These are phyloP conservation scores for Stigmatopora nigra DNA, from an alignment of 2,113 vertebrate genomes.

Conservation along the genomic window DNA sequence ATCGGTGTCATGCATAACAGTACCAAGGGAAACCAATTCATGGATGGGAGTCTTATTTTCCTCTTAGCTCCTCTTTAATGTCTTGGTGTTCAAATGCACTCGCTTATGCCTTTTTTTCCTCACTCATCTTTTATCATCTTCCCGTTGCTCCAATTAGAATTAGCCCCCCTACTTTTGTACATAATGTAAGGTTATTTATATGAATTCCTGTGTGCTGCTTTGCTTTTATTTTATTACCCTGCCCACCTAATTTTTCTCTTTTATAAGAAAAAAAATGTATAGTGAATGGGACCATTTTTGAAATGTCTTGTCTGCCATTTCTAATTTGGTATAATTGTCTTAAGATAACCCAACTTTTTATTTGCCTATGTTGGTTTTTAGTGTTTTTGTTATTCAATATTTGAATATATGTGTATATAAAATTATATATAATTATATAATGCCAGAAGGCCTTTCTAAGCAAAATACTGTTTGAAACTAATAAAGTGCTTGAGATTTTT, in stretches of 20 bases:
- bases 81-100: constrained; percentile 17
- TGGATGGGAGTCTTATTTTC: neutral
- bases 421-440: constrained; percentile 78
- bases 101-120: constrained; percentile 16
- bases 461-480: constrained; percentile 72
- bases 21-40: neutral
- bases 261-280: constrained; percentile 44
- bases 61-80: constrained; percentile 6
- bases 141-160: constrained; percentile 13
- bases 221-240: constrained; percentile 51
- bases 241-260: neutral
- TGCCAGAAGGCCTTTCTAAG: constrained; percentile 72
- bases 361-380: constrained; percentile 63
- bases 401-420: constrained; percentile 73
- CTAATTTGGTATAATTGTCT: constrained; percentile 65
- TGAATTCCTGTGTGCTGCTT: constrained; percentile 62
- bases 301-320: constrained; percentile 61
- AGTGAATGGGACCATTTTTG: constrained; percentile 73
- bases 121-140: constrained; percentile 22
- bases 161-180: constrained; percentile 61
- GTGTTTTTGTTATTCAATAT: constrained; percentile 72
- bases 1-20: neutral
- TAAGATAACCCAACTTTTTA: constrained; percentile 60
- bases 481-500: constrained; percentile 76
- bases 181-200: constrained; percentile 77